Conservation (phyloP, 2,797 vertebrate genomes). For the Chelon labrosus region DNA sequence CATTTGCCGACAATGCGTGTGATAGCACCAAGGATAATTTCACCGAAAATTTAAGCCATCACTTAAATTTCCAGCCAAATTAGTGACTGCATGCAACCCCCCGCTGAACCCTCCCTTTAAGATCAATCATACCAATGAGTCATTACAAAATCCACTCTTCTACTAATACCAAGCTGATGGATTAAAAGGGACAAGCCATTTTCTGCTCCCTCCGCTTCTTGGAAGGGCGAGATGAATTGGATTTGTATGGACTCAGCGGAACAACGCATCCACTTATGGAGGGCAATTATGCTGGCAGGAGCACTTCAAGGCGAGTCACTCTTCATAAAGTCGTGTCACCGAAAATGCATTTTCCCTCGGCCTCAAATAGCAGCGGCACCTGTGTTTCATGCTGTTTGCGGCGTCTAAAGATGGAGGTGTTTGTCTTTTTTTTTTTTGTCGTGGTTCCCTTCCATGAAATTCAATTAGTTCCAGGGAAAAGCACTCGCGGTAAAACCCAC, state of each 20-base stretch:
- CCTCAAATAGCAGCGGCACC: slow-evolving; percentile 31
- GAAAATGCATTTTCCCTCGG: slow-evolving; percentile 39
- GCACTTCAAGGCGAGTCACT: slow-evolving; percentile 58
- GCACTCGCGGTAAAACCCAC: slow-evolving; percentile 26
- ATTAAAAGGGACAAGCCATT: slow-evolving; percentile 79
- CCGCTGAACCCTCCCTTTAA: slow-evolving; percentile 12
- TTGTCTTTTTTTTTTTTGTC: slow-evolving; percentile 45
- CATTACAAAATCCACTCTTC: slow-evolving; percentile 48
- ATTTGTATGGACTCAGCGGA: slow-evolving; percentile 76
- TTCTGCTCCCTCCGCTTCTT: slow-evolving; percentile 72
- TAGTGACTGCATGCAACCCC: slow-evolving; percentile 16
- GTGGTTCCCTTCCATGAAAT: slow-evolving; percentile 42
- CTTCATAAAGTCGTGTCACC: slow-evolving; percentile 34
- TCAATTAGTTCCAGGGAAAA: slow-evolving; percentile 46
- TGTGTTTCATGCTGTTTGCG: slow-evolving; percentile 28
- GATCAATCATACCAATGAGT: slow-evolving; percentile 48
- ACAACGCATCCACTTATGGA: slow-evolving; percentile 73
- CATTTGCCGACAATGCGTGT: too few species aligned
- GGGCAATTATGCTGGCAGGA: slow-evolving; percentile 74
- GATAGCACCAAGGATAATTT: not conserved
- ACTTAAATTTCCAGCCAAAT: slow-evolving; percentile 20
- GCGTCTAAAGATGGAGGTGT: slow-evolving; percentile 36
- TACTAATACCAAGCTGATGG: slow-evolving; percentile 60
- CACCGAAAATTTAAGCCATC: not conserved
- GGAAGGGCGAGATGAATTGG: slow-evolving; percentile 68